These are phyloP conservation scores for Cygnus olor DNA, from an alignment of 2,797 vertebrate species.

Conservation along the genomic window DNA sequence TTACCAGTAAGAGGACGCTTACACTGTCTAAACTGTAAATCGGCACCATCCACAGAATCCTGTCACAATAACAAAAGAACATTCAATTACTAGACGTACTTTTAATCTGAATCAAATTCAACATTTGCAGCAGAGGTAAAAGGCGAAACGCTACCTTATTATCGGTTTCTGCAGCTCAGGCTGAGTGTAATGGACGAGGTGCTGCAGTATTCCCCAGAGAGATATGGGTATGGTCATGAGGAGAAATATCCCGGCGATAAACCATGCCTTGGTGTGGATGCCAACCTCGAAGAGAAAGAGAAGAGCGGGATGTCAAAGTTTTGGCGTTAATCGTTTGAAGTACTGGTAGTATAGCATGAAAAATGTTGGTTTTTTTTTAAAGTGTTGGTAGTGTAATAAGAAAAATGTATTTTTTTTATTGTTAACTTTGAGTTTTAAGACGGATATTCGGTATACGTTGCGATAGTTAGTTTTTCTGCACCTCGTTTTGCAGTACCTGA, in stretches of 20 bases:
- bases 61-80: constrained; percentile 74
- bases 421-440: no score
- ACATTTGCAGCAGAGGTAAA: neutral
- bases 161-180: constrained; percentile 98
- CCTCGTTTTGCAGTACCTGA: no score
- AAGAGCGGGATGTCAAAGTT: neutral
- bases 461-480: no score
- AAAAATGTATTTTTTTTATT: no score
- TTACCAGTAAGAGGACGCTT: constrained; percentile 79
- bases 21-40: constrained; percentile 99
- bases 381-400: no score
- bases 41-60: constrained; percentile 99
- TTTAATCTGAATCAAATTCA: neutral
- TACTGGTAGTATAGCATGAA: neutral
- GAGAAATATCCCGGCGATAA: constrained; percentile 97
- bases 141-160: constrained; percentile 85
- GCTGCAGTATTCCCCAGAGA: constrained; percentile 96
- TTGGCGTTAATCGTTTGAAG: neutral
- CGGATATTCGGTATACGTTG: no score
- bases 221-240: constrained; percentile 97
- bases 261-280: constrained; percentile 96
- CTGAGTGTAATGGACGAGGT: constrained; percentile 97
- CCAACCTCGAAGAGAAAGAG: constrained; percentile 83
- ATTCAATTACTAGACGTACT: constrained; percentile 31
- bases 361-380: no score